phyloP scores from a whole-genome alignment of 1,140 invertebrate genomes.

The Teleogryllus occipitalis region DNA sequence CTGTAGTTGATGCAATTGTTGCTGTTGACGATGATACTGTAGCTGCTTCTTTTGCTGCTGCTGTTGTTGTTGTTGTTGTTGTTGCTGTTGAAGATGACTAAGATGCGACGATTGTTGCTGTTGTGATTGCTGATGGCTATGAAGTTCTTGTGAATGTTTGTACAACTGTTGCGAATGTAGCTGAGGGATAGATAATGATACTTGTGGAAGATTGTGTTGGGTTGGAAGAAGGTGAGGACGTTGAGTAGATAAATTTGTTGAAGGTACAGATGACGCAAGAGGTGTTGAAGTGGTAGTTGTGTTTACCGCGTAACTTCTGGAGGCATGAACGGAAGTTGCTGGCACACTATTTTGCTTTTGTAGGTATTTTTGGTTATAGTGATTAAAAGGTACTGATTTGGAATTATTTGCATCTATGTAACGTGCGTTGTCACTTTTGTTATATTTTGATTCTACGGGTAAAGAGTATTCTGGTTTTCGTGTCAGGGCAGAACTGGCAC shows the following conservation, averaged over 20 bases:
- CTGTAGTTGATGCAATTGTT: slow-evolving; percentile 9
- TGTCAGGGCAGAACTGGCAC: neutral
- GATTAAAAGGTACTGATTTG: neutral
- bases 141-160: neutral
- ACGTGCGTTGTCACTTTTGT: neutral
- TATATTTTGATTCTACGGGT: neutral
- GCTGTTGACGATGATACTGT: slow-evolving; percentile 25
- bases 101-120: neutral
- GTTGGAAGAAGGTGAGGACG: neutral
- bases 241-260: neutral
- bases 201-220: neutral
- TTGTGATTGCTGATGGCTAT: neutral
- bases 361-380: neutral
- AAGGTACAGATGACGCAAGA: no score
- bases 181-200: neutral
- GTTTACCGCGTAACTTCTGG: neutral
- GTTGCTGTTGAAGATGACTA: neutral
- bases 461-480: neutral
- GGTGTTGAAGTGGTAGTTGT: slow-evolving; percentile 15
- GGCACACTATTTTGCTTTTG: neutral
- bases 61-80: neutral
- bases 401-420: neutral
- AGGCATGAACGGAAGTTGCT: neutral
- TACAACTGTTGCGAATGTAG: neutral
- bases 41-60: slow-evolving; percentile 22